phyloP scores from a whole-genome alignment of 1,140 invertebrate species.

The Apis cerana region DNA sequence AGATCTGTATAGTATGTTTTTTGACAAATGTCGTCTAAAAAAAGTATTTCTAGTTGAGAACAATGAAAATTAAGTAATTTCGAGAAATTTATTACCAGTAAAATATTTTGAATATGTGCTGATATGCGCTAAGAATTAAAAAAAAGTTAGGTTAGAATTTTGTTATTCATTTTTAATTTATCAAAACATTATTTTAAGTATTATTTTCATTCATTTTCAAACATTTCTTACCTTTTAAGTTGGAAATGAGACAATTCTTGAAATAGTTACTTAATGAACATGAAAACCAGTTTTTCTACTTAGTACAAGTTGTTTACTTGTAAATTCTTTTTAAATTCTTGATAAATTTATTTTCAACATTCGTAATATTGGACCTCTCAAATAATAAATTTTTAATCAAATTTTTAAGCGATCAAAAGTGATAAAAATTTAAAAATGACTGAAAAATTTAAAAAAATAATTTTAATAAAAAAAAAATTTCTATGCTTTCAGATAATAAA shows the following conservation, averaged over 20 bases:
- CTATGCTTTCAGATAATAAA: not conserved
- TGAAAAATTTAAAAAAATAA: too few relatives aligned
- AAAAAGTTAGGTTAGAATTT: too few relatives aligned
- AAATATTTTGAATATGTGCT: too few relatives aligned
- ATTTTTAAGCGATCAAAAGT: too few relatives aligned
- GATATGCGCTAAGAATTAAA: too few relatives aligned
- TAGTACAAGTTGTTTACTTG: not conserved
- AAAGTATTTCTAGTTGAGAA: not conserved
- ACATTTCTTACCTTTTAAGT: not conserved
- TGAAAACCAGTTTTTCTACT: constrained; percentile 37
- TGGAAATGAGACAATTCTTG: not conserved
- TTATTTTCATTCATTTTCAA: not conserved
- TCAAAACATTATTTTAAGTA: too few relatives aligned
- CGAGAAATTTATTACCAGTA: not conserved
- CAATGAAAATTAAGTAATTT: not conserved
- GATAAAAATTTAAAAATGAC: too few relatives aligned
- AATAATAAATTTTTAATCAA: too few relatives aligned
- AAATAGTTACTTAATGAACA: not conserved
- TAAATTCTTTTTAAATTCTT: not conserved
- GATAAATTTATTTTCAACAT: not conserved
- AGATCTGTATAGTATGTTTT: not conserved
- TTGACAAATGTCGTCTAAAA: not conserved
- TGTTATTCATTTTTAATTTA: too few relatives aligned
- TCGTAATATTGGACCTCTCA: not conserved
- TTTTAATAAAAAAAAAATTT: not conserved